These are phyloP conservation scores for Drosophila trapezifrons DNA, from an alignment of 1,140 invertebrate species.

Conservation along the genomic window DNA sequence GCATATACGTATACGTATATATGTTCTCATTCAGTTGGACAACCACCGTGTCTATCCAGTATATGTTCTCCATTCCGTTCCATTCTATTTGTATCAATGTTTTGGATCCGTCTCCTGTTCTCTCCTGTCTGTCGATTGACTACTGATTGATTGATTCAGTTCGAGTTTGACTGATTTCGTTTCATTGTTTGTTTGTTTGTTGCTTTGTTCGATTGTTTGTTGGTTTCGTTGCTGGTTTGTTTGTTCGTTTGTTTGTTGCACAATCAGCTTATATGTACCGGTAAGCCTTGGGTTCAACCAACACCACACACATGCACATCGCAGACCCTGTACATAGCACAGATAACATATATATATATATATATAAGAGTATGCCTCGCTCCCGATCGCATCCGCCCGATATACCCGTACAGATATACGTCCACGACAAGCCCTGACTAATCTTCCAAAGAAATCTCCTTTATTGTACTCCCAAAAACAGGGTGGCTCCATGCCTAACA, in stretches of 20 bases:
- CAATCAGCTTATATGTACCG: slow-evolving; percentile 43
- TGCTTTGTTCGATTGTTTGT: slow-evolving; percentile 45
- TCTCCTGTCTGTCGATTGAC: slow-evolving; percentile 20
- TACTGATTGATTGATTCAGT: slow-evolving; percentile 36
- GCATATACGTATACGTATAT: slow-evolving; percentile 10
- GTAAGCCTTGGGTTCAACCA: slow-evolving; percentile 37
- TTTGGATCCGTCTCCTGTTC: slow-evolving; percentile 20
- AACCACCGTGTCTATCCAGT: neutral
- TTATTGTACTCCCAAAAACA: slow-evolving; percentile 85
- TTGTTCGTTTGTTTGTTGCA: slow-evolving; percentile 54
- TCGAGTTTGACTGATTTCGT: slow-evolving; percentile 34
- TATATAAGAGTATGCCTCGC: slow-evolving; percentile 38
- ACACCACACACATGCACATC: slow-evolving; percentile 36
- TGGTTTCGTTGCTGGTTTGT: slow-evolving; percentile 39
- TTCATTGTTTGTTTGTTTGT: slow-evolving; percentile 45
- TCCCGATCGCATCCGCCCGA: slow-evolving; percentile 37
- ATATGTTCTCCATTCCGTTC: slow-evolving; percentile 20
- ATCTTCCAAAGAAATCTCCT: slow-evolving; percentile 84
- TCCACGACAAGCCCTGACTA: slow-evolving; percentile 67
- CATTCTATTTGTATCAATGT: slow-evolving; percentile 37
- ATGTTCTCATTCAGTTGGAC: slow-evolving; percentile 18
- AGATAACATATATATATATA: slow-evolving; percentile 2
- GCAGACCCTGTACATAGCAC: slow-evolving; percentile 62
- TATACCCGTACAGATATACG: neutral
- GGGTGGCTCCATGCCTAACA: slow-evolving; percentile 94